Evolutionary conservation across 1,140 invertebrate genomes (phyloP), one percentile per base, ranked within the genome.

Genomic region (Pristionchus pacificus): DNA sequence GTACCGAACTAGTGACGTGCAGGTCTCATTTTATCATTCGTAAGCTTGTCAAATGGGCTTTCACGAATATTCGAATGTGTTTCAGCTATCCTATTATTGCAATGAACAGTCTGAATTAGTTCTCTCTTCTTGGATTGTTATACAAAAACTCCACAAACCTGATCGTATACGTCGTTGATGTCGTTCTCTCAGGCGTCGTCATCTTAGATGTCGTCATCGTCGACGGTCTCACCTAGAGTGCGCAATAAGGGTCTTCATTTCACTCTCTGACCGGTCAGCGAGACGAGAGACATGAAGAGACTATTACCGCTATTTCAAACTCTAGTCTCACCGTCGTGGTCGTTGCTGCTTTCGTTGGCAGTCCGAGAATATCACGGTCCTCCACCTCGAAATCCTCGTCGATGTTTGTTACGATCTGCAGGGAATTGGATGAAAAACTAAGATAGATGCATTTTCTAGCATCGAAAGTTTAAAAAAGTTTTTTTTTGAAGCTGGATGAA

Each of bases 381-480:
- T 74, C 73, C 19, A 25, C 30, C 19, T 67, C 65, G 19, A 67
- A n/a, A 58, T 67, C 31, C 27, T 67, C 65, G 25, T 67, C 65
- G 13, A 38, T 58, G 19, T 58, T 58, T 29, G 14, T 67, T 15
- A 25, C n/a, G 10, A 67, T 58, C 65, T 67, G 38, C 19, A 49
- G 60, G 30, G 15, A 61, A 61, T 6, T 61, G 74, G n/a, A 2
- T 68, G 55, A 71, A 57, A 10, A 77, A 15, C 75, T 33, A 38
- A 74, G 33, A 73, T n/a, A 15, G 25, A 1, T 0, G n/a, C n/a
- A n/a, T n/a, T n/a, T n/a, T n/a, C n/a, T n/a, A n/a, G n/a, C n/a
- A n/a, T n/a, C n/a, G n/a, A n/a, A n/a, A n/a, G n/a, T n/a, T n/a
- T n/a, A n/a, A n/a, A n/a, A n/a, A n/a, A n/a, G n/a, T n/a, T n/a